These are phyloP conservation scores for Leptopilina syphax DNA, from an alignment of 2,888 invertebrate species.

Conservation along the genomic window DNA sequence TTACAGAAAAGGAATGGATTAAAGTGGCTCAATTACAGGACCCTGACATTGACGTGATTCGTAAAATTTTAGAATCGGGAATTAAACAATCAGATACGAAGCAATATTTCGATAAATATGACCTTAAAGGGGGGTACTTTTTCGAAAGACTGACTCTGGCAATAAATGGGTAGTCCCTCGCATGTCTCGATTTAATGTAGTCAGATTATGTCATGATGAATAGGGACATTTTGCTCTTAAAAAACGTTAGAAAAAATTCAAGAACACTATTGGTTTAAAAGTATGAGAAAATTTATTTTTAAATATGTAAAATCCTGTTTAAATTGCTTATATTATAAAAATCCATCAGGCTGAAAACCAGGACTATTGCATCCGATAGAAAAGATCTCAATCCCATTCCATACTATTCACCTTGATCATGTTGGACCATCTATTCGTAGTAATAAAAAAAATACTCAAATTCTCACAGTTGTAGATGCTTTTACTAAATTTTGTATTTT, in stretches of 20 bases:
- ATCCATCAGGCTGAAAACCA: constrained; percentile 8
- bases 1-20: constrained; percentile 55
- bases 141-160: constrained; percentile 48
- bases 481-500: constrained; percentile 70
- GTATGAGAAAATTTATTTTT: constrained; percentile 61
- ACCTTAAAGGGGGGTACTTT: constrained; percentile 52
- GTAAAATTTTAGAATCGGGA: constrained; percentile 46
- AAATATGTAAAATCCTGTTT: constrained; percentile 73
- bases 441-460: constrained; percentile 51
- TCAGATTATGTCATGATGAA: constrained; percentile 70
- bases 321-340: constrained; percentile 70
- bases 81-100: constrained; percentile 40
- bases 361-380: constrained; percentile 33
- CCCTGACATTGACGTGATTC: constrained; percentile 49
- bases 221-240: constrained; percentile 69
- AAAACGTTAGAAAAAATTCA: constrained; percentile 64
- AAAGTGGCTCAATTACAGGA: constrained; percentile 55
- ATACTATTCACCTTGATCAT: constrained; percentile 44
- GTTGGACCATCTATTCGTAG: constrained; percentile 40
- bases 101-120: constrained; percentile 49
- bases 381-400: constrained; percentile 39
- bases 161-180: constrained; percentile 64
- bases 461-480: constrained; percentile 67
- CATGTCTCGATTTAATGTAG: constrained; percentile 51
- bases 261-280: constrained; percentile 70